Conservation (phyloP, 2,888 invertebrate genomes). For the Aphidius colemani region DNA sequence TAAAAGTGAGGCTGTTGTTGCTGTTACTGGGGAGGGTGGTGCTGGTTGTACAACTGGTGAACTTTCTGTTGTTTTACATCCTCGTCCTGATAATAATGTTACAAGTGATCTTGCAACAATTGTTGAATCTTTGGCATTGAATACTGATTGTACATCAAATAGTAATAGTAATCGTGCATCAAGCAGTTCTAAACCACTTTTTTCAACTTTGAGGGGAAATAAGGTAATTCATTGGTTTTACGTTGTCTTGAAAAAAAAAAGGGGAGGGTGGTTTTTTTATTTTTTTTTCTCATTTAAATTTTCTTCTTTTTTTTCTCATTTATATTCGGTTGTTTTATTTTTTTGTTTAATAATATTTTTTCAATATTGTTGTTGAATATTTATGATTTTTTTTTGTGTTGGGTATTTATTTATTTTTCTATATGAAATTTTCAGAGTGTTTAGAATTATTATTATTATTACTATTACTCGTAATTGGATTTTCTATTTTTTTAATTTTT, state of each 20-base stretch:
- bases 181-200: constrained; percentile 53
- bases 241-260: background rate
- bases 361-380: too few species aligned
- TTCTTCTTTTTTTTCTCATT: background rate
- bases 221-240: constrained; percentile 43
- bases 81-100: constrained; percentile 65
- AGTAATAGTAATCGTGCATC: constrained; percentile 65
- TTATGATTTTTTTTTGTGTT: background rate
- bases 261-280: too few species aligned
- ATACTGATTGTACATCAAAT: constrained; percentile 64
- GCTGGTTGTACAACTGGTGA: constrained; percentile 63
- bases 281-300: too few species aligned
- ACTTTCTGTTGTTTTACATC: constrained; percentile 66
- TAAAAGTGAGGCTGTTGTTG: constrained; percentile 72
- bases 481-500: too few species aligned
- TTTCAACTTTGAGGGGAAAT: constrained; percentile 53
- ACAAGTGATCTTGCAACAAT: constrained; percentile 81
- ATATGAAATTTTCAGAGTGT: background rate
- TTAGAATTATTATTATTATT: constrained; percentile 6
- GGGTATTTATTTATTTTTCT: too few species aligned
- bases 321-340: background rate
- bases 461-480: background rate
- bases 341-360: background rate
- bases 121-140: constrained; percentile 78
- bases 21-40: constrained; percentile 62